Percentiles rank a stretch among this genome's conserved stretches.
These are phyloP conservation scores for Papilio gigon DNA, from an alignment of 2,888 invertebrate genomes.

Conservation along the genomic window DNA sequence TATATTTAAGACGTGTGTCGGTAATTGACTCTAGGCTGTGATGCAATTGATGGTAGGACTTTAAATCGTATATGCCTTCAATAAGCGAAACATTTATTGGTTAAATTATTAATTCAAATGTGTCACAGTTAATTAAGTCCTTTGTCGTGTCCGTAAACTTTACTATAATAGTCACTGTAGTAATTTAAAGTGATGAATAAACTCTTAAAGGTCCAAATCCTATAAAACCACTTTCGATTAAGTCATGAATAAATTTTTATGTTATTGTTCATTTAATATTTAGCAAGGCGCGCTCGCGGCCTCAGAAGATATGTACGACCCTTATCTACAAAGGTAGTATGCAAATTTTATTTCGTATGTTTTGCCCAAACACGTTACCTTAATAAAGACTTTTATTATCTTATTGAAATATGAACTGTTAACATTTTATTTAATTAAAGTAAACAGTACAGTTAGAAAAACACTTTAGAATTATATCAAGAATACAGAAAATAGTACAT, in stretches of 20 bases:
- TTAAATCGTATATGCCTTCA: constrained; percentile 29
- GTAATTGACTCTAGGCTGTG: constrained; percentile 42
- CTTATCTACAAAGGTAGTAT: constrained; percentile 20
- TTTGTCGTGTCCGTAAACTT: not conserved
- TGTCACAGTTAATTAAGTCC: not conserved
- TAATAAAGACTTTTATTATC: constrained; percentile 1
- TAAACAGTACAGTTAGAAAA: no score
- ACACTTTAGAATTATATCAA: no score
- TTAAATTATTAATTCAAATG: not conserved
- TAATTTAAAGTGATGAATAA: not conserved
- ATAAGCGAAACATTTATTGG: constrained; percentile 31
- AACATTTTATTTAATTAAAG: constrained; percentile 5
- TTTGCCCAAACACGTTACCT: constrained; percentile 1
- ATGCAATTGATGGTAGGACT: constrained; percentile 39
- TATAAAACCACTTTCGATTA: constrained; percentile 6
- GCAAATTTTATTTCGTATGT: constrained; percentile 45
- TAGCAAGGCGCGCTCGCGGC: constrained; percentile 6
- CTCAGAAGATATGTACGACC: not conserved
- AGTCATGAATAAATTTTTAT: not conserved
- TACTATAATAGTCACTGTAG: not conserved
- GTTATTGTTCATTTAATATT: constrained; percentile 19
- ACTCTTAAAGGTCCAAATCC: not conserved
- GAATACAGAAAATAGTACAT: no score
- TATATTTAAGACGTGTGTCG: constrained; percentile 42
- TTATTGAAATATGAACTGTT: not conserved